Base-by-base conservation (phyloP, 2,888 invertebrate species). In the Drosophila lutescens region DNA sequence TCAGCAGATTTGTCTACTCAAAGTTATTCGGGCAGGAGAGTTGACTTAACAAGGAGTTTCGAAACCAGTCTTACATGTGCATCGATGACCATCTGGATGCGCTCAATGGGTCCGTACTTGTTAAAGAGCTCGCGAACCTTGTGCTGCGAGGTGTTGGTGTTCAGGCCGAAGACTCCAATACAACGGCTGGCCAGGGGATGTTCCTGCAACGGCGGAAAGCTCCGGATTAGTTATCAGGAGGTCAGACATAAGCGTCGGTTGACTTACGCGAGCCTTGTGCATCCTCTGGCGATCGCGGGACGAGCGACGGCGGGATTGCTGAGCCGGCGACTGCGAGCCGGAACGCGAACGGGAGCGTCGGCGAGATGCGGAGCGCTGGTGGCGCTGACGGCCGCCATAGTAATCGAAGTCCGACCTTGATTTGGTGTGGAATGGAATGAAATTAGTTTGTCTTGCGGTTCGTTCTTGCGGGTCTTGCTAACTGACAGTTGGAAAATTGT, bases 91-190 rank as follows among this genome's bases (percentile, higher is more conserved):
- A 99, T 96, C 93, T 98, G 97, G 26, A 97, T 96, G 90, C 97
- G 95, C 90, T 98, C 98, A 36, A 99, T 96, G 0, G 96, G 96
- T 2, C 99, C 99, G 91, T 95, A 99, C 91, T 98, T 97, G 49
- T 95, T 95, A 93, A 99, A 98, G 78, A 98, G 96, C 86, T 98
- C 97, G 90, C 96, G 95, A 44, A 99, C 94, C 91, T 98, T 97
- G 83, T 96, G 95, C 91, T 99, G 98, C 1, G 97, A 96, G 0
- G 99, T 99, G 92, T 96, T 96, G 59, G 98, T 95, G 90, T 97
- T 98, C 62, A 99, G 93, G 4, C 99, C 99, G 92, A 99, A 99
- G 12, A 99, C 96, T 17, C 99, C 99, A 53, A 99, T 94, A 91
- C 98, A 99, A 58, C 97, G 94, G 50, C 96, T 96, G 3, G 97